phyloP scores from a whole-genome alignment of 2,113 vertebrate genomes.

The Cephalopterus ornatus region DNA sequence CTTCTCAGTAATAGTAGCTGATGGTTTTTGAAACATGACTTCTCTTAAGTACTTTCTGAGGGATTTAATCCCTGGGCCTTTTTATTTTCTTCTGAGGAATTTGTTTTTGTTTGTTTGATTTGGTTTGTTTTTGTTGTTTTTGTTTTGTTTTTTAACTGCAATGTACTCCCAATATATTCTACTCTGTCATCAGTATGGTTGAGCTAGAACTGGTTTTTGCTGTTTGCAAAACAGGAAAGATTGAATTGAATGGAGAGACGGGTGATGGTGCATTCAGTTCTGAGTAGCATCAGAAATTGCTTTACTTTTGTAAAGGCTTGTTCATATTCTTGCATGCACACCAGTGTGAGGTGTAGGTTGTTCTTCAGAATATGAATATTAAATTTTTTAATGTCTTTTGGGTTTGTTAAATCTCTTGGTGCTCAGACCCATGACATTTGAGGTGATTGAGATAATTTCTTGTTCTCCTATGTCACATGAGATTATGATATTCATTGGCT shows the following conservation, averaged over 20 bases:
- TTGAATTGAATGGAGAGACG: not conserved
- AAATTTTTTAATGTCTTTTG: not conserved
- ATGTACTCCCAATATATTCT: not conserved
- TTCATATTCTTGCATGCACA: not conserved
- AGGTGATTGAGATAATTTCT: not conserved
- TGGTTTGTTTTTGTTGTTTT: not conserved
- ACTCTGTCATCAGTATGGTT: not conserved
- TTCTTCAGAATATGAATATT: not conserved
- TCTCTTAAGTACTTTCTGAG: not conserved
- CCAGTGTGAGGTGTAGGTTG: not conserved
- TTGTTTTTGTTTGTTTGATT: not conserved
- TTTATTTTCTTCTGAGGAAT: not conserved
- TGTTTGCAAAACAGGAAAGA: not conserved
- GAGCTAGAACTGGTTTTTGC: not conserved
- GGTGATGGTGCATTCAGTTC: not conserved
- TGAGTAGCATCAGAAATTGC: not conserved
- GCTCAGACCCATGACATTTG: not conserved
- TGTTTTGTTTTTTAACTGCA: not conserved
- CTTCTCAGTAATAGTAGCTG: not conserved
- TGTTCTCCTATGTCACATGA: not conserved
- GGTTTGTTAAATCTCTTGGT: not conserved
- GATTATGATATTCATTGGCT: not conserved
- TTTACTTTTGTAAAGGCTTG: not conserved
- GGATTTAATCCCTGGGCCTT: not conserved
- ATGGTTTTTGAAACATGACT: not conserved